A percentile compares a stretch with the other conserved stretches of the same genome.
Conservation (phyloP, 2,888 invertebrate genomes). For the Epiblema foenella region DNA sequence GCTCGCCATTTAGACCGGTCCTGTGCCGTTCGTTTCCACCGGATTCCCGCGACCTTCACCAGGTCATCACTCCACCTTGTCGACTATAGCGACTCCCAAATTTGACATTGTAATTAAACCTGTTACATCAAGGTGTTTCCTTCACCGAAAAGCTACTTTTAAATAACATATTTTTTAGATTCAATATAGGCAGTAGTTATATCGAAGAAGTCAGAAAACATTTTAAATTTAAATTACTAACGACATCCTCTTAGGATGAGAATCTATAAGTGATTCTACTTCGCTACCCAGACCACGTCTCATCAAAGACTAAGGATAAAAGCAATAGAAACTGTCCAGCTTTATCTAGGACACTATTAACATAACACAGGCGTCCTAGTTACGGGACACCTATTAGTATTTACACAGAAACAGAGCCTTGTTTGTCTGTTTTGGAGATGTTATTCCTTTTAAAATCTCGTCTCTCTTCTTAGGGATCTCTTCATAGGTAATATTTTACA, state of each 20-base stretch:
- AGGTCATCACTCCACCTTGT: too few species aligned
- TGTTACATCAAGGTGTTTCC: too few species aligned
- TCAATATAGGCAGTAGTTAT: not conserved
- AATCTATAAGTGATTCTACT: not conserved
- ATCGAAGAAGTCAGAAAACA: not conserved
- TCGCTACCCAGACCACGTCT: not conserved
- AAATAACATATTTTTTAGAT: too few species aligned
- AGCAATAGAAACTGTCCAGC: conserved; percentile 12
- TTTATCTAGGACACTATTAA: conserved; percentile 52
- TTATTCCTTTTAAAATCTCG: not conserved
- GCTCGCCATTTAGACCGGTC: too few species aligned
- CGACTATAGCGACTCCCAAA: too few species aligned
- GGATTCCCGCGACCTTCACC: too few species aligned
- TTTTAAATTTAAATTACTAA: not conserved
- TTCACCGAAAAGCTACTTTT: too few species aligned
- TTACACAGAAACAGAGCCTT: conserved; percentile 19
- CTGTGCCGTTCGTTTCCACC: too few species aligned
- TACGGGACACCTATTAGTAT: conserved; percentile 31
- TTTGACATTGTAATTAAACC: too few species aligned
- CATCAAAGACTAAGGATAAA: not conserved
- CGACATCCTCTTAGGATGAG: not conserved
- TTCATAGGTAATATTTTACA: not conserved
- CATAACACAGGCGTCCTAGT: conserved; percentile 48
- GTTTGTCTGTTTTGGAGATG: conserved; percentile 3
- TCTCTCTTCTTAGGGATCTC: too few species aligned